phyloP scores from a whole-genome alignment of 2,797 vertebrate species.

The Coregonus ussuriensis region DNA sequence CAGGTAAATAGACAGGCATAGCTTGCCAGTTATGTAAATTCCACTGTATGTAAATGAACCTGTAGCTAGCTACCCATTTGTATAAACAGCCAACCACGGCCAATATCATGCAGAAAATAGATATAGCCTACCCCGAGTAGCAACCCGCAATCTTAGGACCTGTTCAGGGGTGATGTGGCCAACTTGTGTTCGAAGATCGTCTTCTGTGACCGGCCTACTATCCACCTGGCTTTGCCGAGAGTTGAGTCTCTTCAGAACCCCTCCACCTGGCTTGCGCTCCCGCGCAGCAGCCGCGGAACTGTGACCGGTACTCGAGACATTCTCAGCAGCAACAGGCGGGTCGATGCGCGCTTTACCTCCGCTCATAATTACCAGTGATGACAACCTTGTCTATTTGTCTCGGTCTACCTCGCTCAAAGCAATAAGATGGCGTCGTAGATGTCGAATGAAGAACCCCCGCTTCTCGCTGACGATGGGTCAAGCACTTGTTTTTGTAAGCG shows the following conservation, averaged over 20 bases:
- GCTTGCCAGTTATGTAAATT: background rate
- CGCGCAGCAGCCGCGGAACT: constrained; percentile 56
- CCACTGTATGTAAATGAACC: background rate
- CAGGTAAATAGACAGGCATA: background rate
- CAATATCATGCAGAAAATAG: background rate
- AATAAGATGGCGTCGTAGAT: constrained; percentile 1
- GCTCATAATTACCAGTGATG: constrained; percentile 67
- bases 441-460: background rate
- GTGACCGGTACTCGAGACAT: constrained; percentile 46
- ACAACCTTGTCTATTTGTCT: background rate
- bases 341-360: constrained; percentile 78
- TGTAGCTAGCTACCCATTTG: no score
- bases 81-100: no score
- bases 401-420: background rate
- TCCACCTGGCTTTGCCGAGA: constrained; percentile 72
- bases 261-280: constrained; percentile 77
- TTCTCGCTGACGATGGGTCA: background rate
- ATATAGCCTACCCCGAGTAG: constrained; percentile 66
- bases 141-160: constrained; percentile 82
- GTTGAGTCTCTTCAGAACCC: constrained; percentile 82
- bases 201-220: constrained; percentile 77
- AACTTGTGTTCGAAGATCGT: constrained; percentile 79
- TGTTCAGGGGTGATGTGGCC: constrained; percentile 81
- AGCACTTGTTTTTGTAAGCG: background rate
- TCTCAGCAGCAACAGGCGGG: constrained; percentile 70